Conservation (phyloP, 2,797 vertebrate species). For the Morelia viridis region DNA sequence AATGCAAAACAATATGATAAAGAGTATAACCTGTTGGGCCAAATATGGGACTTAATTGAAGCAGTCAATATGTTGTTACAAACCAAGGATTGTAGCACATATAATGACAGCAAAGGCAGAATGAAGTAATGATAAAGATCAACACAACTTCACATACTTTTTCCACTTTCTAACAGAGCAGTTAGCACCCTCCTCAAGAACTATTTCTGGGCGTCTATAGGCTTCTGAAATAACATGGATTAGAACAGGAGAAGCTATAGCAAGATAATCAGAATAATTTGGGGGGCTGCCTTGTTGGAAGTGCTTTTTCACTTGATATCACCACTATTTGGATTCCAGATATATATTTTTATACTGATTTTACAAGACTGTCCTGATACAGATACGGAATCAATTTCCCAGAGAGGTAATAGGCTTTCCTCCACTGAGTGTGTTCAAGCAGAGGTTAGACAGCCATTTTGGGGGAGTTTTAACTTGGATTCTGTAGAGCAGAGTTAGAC, state of each 20-base stretch:
- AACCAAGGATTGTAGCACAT: not conserved
- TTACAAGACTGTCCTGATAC: too few species aligned
- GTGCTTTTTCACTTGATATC: not conserved
- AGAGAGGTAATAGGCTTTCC: not conserved
- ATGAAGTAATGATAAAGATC: not conserved
- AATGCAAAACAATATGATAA: not conserved
- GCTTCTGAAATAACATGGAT: not conserved
- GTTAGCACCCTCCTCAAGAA: not conserved
- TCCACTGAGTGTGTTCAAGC: not conserved
- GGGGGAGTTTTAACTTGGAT: not conserved
- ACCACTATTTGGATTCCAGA: not conserved
- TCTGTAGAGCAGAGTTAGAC: not conserved
- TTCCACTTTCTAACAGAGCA: not conserved
- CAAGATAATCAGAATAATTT: not conserved
- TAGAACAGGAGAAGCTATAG: not conserved
- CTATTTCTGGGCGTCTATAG: not conserved
- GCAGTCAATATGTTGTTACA: not conserved
- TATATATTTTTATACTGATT: too few species aligned
- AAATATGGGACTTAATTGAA: not conserved
- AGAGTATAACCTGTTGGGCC: not conserved
- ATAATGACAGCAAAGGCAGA: not conserved
- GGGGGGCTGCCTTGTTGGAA: not conserved
- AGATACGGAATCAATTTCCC: not conserved
- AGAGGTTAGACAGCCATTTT: not conserved
- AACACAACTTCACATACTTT: not conserved